Evolutionary conservation across 2,888 invertebrate genomes (phyloP), one percentile per base, ranked within the genome.

Genomic region (Pyralis farinalis): DNA sequence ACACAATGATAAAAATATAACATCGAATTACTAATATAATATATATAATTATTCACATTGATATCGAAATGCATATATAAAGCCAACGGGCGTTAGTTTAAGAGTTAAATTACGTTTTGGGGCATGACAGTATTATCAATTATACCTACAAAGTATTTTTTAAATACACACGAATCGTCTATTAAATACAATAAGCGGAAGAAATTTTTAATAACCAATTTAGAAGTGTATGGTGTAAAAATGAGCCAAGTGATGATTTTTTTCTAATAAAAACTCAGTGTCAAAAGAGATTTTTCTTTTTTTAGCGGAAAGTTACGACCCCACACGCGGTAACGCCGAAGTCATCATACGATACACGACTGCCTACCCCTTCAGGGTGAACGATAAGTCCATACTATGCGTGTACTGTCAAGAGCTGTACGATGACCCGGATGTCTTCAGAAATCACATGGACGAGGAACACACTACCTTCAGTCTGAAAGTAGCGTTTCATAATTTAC

Each of bases 331-430:
- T 49, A 87, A 87, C 71, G 85, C 85, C 49, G 79, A 77, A 59
- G 66, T 60, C 40, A 66, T 87, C 47, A 61, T 87, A 50, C 70
- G 75, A 43, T 70, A 63, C 67, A 76, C 84, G n/a, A 86, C 85
- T 47, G 86, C 84, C 22, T 82, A 77, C 53, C 86, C 86, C 28
- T 87, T 87, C 68, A 63, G 85, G 44, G 83, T 86, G 32, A 81
- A 81, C 63, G 80, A 82, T 65, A 86, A 80, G 45, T 76, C 77
- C 10, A 76, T 85, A 58, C 68, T 84, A 35, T 87, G 87, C 71
- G 85, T 85, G 40, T 85, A 79, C 71, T 87, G 85, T 63, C 77
- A 78, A 46, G 84, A 83, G 47, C 50, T 79, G 2, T 84, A 62
- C 62, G 79, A 81, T 33, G 79, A 85, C 34, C 78, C 85, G 0